A percentile compares a stretch with the other conserved stretches of the same genome.
Conservation (phyloP, 2,797 vertebrate species). For the Anas bernieri region DNA sequence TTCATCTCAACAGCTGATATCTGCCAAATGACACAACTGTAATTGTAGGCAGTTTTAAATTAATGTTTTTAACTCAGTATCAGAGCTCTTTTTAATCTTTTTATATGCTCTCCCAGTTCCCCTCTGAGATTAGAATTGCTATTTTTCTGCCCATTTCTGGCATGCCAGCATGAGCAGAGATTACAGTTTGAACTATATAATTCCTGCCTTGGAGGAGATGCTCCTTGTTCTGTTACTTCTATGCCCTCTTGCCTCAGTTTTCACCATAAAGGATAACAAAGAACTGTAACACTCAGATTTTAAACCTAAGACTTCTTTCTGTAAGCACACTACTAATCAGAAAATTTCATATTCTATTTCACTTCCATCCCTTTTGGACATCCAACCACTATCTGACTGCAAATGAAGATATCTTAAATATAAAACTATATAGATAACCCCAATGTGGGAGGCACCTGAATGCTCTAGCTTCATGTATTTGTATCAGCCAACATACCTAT, state of each 20-base stretch:
- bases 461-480: not conserved
- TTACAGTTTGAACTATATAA: not conserved
- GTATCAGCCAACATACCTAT: not conserved
- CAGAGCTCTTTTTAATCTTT: not conserved
- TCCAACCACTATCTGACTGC: not conserved
- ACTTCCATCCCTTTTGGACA: not conserved
- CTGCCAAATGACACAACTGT: not conserved
- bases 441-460: not conserved
- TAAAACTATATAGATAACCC: too few relatives aligned
- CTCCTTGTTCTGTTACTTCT: not conserved
- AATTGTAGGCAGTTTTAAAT: not conserved
- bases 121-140: not conserved
- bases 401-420: not conserved
- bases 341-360: not conserved
- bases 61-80: not conserved
- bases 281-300: not conserved
- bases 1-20: not conserved
- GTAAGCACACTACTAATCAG: not conserved
- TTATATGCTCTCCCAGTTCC: not conserved
- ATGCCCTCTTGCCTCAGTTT: not conserved
- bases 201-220: not conserved
- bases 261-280: not conserved
- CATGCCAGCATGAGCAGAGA: not conserved
- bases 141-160: not conserved
- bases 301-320: not conserved